phyloP scores from a whole-genome alignment of 2,113 vertebrate genomes.

The Danionella cerebrum region DNA sequence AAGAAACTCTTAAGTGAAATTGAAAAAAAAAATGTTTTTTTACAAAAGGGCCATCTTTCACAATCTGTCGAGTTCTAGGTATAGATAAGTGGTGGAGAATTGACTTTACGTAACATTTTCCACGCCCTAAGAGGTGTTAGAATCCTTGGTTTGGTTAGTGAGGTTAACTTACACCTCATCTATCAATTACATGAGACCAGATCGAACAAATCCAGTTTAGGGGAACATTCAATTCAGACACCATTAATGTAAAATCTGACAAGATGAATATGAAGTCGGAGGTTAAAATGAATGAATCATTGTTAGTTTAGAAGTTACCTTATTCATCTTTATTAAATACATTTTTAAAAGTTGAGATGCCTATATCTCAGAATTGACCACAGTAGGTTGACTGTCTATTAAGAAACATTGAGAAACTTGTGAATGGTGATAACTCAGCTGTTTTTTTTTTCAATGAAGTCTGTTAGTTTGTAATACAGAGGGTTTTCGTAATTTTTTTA shows the following conservation, averaged over 20 bases:
- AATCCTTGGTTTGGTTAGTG: neutral
- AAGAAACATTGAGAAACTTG: neutral
- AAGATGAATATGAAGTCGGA: no score
- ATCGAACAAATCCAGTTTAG: neutral
- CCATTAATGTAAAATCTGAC: neutral
- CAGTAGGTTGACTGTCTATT: no score
- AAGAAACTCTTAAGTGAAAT: neutral
- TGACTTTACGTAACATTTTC: neutral
- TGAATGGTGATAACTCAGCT: neutral
- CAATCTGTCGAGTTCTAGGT: neutral
- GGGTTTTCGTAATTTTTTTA: no score
- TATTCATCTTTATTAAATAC: no score
- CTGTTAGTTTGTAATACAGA: no score
- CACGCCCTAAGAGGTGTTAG: neutral
- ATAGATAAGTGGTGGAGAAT: neutral
- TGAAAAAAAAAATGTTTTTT: no score
- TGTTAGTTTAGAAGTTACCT: neutral
- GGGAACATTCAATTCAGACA: neutral
- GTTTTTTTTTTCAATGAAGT: no score
- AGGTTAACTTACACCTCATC: neutral
- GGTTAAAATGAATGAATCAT: neutral
- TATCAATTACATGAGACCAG: neutral
- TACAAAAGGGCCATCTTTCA: no score
- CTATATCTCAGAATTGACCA: no score
- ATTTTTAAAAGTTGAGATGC: no score